A percentile compares a stretch with the other conserved stretches of the same genome.
Evolutionary conservation across 2,888 invertebrate species (phyloP).

Genomic region (Agrotis exclamationis): DNA sequence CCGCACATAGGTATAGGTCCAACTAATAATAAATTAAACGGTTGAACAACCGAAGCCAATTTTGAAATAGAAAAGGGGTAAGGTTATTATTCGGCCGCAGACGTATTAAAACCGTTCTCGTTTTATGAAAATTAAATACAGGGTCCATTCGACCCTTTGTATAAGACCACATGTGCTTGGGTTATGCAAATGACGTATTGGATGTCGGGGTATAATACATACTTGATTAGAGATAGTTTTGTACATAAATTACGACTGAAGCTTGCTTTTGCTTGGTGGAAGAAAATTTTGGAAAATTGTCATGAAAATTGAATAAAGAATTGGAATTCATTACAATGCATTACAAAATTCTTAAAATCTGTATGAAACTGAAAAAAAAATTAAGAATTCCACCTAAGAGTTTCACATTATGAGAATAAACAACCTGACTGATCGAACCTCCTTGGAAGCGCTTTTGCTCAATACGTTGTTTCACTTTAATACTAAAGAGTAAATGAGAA

Average conservation of each 20-base stretch:
- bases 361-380: too few species aligned
- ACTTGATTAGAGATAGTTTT: constrained; percentile 75
- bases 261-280: background rate
- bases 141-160: constrained; percentile 86
- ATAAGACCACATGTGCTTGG: constrained; percentile 89
- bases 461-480: too few species aligned
- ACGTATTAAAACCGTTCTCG: constrained; percentile 88
- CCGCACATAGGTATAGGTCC: constrained; percentile 55
- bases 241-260: constrained; percentile 52
- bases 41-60: constrained; percentile 80
- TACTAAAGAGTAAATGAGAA: too few species aligned
- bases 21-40: constrained; percentile 77
- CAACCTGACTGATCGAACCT: too few species aligned
- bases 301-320: background rate
- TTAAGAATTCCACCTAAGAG: too few species aligned
- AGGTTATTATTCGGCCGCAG: constrained; percentile 85
- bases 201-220: constrained; percentile 80
- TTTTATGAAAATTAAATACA: constrained; percentile 91
- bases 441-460: too few species aligned
- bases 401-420: too few species aligned
- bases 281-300: background rate
- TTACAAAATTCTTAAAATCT: background rate
- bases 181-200: constrained; percentile 90
- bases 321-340: too few species aligned
- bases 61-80: constrained; percentile 86